Base-by-base conservation (phyloP, 2,888 invertebrate genomes). In the Epirrhoe alternata region DNA sequence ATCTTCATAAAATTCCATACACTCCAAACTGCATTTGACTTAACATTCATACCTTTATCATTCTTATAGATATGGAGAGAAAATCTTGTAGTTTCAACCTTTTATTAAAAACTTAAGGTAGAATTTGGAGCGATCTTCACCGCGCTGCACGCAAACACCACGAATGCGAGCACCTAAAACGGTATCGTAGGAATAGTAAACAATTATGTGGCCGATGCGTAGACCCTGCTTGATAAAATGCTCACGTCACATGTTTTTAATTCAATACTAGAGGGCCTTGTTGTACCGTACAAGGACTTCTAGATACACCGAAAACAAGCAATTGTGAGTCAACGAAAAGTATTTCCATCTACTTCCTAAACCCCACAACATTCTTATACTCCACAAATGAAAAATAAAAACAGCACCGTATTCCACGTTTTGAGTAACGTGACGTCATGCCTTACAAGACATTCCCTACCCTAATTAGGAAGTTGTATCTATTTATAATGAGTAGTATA, bases 1-100 rank as follows among this genome's bases (percentile, higher is more conserved):
- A 55, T 31, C 1, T 1, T 42, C 1, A 38, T 12, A 42, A 38
- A 24, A 57, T 54, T 61, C 33, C 31, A 86, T 87, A 88, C 85
- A 85, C 85, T 86, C 87, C 87, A 87, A 90, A 89, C 90, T 91
- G 89, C 91, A 91, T 86, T 88, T 83, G 82, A 81, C 84, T 87
- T 83, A 80, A 79, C 84, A 87, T 87, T 86, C 86, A 80, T 82
- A 78, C 82, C 83, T 83, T 82, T 81, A 77, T 82, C 80, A 86
- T 86, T 80, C 83, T 84, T 84, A 87, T 84, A 83, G 77, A 81
- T 77, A 77, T 73, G 68, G 71, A 81, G 70, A 78, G 72, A 78
- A 72, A 52, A 63, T 64, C 64, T 66, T 62, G 70, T 66, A 85
- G 74, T 83, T 74, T 82, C 66, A 74, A 81, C 84, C 82, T 80